Evolutionary conservation across 2,888 invertebrate species (phyloP).

Genomic region (Meteorus colon): DNA sequence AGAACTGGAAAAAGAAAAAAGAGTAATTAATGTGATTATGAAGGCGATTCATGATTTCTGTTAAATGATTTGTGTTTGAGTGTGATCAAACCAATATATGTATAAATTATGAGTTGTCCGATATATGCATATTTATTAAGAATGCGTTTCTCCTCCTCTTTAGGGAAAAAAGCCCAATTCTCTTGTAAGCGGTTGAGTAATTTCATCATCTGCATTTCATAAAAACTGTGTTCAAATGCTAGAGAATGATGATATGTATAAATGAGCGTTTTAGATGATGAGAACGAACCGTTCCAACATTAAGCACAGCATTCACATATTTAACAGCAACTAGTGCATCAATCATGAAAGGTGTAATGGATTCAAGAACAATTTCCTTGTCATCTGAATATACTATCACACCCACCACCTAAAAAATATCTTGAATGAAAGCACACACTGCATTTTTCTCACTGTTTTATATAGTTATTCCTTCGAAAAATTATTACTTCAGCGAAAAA

Average conservation of each 20-base stretch:
- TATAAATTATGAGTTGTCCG: slow-evolving; percentile 1
- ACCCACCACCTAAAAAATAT: slow-evolving; percentile 15
- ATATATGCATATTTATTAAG: neutral
- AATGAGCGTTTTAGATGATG: neutral
- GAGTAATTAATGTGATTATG: neutral
- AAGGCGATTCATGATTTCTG: too few species aligned
- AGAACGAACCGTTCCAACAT: slow-evolving; percentile 12
- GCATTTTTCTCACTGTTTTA: neutral
- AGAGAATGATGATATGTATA: too few species aligned
- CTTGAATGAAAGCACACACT: neutral
- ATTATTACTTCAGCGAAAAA: slow-evolving; percentile 25
- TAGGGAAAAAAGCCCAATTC: neutral
- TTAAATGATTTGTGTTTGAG: too few species aligned
- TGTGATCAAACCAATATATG: slow-evolving; percentile 2
- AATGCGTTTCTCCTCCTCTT: slow-evolving; percentile 3
- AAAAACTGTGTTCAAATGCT: too few species aligned
- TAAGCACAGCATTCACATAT: slow-evolving; percentile 10
- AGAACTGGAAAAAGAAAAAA: neutral
- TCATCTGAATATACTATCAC: slow-evolving; percentile 23
- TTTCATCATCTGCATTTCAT: neutral
- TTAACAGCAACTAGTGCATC: neutral
- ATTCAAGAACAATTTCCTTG: slow-evolving; percentile 27
- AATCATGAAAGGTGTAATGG: slow-evolving; percentile 20
- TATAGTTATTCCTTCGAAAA: neutral
- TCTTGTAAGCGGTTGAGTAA: neutral